phyloP scores from a whole-genome alignment of 1,140 invertebrate genomes.

The Cyclina sinensis region DNA sequence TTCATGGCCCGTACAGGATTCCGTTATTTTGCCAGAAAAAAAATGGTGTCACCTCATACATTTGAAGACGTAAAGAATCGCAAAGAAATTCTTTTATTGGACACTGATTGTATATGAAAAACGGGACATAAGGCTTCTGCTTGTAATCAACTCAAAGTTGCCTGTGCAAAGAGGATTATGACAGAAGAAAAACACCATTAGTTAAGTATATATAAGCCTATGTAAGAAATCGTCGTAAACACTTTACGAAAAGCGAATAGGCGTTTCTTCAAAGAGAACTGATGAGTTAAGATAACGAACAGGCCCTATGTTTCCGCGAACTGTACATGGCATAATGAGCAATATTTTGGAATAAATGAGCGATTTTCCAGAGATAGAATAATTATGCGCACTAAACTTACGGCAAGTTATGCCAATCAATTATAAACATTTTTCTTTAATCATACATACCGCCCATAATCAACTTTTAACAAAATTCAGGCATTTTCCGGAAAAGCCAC shows the following conservation, averaged over 20 bases:
- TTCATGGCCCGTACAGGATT: too few species aligned
- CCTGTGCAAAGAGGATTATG: too few species aligned
- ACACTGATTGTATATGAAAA: too few species aligned
- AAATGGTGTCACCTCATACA: too few species aligned
- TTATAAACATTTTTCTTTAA: neutral
- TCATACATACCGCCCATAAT: neutral
- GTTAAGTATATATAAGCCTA: too few species aligned
- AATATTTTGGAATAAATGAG: neutral
- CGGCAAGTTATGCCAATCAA: conserved; percentile 3
- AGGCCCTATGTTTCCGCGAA: conserved; percentile 26
- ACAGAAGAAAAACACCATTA: too few species aligned
- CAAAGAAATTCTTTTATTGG: too few species aligned
- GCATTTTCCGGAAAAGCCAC: neutral
- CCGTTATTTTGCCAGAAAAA: too few species aligned
- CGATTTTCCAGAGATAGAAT: neutral
- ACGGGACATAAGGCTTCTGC: too few species aligned
- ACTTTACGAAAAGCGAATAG: neutral
- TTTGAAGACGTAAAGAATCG: too few species aligned
- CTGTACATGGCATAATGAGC: conserved; percentile 3
- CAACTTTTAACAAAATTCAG: neutral
- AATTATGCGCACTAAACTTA: neutral
- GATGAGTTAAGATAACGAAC: conserved; percentile 8
- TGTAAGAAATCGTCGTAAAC: too few species aligned
- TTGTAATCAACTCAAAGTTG: too few species aligned
- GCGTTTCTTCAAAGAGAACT: conserved; percentile 8